A percentile compares a stretch with the other conserved stretches of the same genome.
Conservation (phyloP, 2,113 vertebrate genomes). For the Cacatua alba region DNA sequence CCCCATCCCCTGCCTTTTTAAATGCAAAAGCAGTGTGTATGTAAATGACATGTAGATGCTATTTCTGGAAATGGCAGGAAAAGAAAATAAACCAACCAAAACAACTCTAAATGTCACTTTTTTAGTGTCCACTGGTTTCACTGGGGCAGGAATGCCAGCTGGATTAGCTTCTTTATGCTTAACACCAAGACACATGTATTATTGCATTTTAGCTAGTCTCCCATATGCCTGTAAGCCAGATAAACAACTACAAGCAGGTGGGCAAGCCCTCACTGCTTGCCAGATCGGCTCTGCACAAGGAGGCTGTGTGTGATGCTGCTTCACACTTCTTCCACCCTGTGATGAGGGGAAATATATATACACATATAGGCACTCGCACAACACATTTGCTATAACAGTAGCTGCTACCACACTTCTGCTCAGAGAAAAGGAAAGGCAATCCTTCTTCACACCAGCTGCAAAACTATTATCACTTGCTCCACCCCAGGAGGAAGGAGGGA, state of each 20-base stretch:
- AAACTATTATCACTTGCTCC: neutral
- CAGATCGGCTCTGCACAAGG: neutral
- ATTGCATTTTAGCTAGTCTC: neutral
- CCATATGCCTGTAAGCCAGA: neutral
- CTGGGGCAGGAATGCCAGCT: neutral
- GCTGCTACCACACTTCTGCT: neutral
- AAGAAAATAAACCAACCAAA: neutral
- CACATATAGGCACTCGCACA: neutral
- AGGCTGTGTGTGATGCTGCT: neutral
- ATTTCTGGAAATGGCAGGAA: constrained; percentile 57
- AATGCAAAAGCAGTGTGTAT: constrained; percentile 53
- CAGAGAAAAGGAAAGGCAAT: neutral
- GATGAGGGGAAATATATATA: neutral
- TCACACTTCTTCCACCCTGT: neutral
- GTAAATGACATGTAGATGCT: constrained; percentile 71
- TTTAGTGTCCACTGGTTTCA: constrained; percentile 27
- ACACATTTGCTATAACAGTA: neutral
- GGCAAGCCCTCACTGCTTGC: neutral
- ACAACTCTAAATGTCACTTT: neutral
- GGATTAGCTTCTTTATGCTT: neutral
- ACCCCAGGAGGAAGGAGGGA: neutral
- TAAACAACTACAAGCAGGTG: constrained; percentile 14
- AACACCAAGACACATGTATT: neutral
- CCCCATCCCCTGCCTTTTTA: neutral
- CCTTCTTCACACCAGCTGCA: neutral